Conservation (phyloP, 2,888 invertebrate genomes). For the Thymelicus lineola region DNA sequence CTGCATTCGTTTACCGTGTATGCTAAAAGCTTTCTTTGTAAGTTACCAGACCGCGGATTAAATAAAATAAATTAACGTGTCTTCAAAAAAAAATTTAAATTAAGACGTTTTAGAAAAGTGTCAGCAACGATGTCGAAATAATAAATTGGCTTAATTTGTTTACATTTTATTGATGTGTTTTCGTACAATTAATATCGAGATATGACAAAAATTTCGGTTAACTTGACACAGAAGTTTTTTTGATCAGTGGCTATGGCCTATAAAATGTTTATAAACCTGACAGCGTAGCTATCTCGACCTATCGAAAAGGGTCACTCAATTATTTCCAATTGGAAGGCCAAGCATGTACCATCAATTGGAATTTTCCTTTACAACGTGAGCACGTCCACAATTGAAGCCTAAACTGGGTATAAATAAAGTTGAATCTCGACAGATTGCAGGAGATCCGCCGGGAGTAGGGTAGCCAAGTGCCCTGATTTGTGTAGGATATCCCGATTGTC, state of each 20-base stretch:
- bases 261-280: constrained; percentile 9
- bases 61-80: too few relatives aligned
- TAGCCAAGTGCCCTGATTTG: neutral
- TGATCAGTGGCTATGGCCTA: neutral
- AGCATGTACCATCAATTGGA: constrained; percentile 30
- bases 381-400: constrained; percentile 30
- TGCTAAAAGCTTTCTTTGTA: neutral
- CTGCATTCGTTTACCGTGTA: neutral
- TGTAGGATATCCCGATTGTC: neutral
- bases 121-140: too few relatives aligned
- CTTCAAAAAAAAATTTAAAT: too few relatives aligned
- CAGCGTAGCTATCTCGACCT: constrained; percentile 2
- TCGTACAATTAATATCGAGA: too few relatives aligned
- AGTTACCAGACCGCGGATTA: neutral
- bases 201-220: neutral
- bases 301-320: constrained; percentile 21
- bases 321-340: constrained; percentile 26
- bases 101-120: neutral
- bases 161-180: too few relatives aligned
- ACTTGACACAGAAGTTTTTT: neutral
- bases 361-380: constrained; percentile 15
- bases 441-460: constrained; percentile 15
- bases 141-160: too few relatives aligned
- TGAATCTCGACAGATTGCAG: constrained; percentile 24
- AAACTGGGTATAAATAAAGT: constrained; percentile 24